A percentile compares a stretch with the other conserved stretches of the same genome.
Conservation (phyloP, 2,113 vertebrate genomes). For the Cavia aperea region DNA sequence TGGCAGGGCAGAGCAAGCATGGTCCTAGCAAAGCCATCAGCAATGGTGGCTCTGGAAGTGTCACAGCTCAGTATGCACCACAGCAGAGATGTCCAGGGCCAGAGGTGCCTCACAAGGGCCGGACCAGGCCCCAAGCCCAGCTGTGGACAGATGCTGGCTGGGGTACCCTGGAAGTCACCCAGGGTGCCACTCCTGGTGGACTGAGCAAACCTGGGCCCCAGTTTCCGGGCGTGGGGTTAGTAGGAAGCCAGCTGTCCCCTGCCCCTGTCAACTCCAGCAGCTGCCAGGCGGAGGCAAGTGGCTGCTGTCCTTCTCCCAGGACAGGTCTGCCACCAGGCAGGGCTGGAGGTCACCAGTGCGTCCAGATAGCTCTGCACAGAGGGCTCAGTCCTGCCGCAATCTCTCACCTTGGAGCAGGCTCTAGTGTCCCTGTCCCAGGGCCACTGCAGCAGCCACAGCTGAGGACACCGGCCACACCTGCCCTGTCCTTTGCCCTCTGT, state of each 20-base stretch:
- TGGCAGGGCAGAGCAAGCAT: background rate
- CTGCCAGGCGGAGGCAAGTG: too few species aligned
- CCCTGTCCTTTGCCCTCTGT: background rate
- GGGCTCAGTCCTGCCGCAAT: background rate
- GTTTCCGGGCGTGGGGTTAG: background rate
- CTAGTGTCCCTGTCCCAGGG: background rate
- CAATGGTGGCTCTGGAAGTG: background rate
- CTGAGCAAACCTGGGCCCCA: background rate
- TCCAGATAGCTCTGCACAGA: background rate
- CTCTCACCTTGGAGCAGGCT: background rate
- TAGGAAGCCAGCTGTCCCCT: background rate
- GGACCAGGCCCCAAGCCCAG: background rate
- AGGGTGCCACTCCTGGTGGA: background rate
- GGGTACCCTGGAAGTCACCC: background rate
- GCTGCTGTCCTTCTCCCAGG: background rate
- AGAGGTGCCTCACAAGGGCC: accelerated
- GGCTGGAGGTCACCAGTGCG: accelerated
- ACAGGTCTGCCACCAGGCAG: background rate
- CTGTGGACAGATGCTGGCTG: background rate
- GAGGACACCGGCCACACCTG: background rate
- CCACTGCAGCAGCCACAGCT: background rate
- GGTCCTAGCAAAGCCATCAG: background rate
- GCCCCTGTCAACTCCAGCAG: background rate
- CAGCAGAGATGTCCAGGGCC: background rate
- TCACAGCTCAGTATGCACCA: background rate